Evolutionary conservation across 2,888 invertebrate species (phyloP).

Genomic region (Drosophila merina): DNA sequence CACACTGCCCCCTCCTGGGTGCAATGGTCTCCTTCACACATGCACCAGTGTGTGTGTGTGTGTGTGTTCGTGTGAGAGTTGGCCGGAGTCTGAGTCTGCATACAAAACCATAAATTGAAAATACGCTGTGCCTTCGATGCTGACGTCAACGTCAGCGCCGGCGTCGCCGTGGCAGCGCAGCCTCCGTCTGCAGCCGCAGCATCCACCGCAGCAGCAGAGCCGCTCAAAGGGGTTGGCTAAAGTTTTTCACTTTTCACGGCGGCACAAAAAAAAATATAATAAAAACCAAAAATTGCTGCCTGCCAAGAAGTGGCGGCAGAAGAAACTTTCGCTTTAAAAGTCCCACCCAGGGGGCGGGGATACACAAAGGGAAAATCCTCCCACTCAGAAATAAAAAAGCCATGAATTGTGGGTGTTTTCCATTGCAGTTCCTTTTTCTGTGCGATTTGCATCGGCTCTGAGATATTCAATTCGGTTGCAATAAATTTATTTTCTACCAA

Average conservation of each 20-base stretch:
- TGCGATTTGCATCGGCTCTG: background rate
- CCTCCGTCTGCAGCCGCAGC: slow-evolving; percentile 3
- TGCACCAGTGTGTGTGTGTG: slow-evolving; percentile 24
- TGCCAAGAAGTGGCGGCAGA: slow-evolving; percentile 38
- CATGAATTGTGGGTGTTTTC: background rate
- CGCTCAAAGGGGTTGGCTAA: slow-evolving; percentile 67
- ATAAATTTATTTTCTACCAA: too few species aligned
- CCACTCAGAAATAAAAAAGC: background rate
- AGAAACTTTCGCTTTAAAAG: slow-evolving; percentile 72
- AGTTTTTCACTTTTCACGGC: slow-evolving; percentile 74
- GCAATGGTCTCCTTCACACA: slow-evolving; percentile 63
- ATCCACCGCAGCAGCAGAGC: slow-evolving; percentile 21
- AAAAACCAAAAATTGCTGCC: slow-evolving; percentile 60
- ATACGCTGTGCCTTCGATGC: slow-evolving; percentile 62
- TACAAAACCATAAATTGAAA: slow-evolving; percentile 74
- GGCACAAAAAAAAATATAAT: slow-evolving; percentile 33
- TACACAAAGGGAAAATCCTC: slow-evolving; percentile 26
- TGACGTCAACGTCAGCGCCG: slow-evolving; percentile 28
- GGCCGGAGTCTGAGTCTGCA: slow-evolving; percentile 55
- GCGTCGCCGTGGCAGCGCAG: slow-evolving; percentile 32
- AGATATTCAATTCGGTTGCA: too few species aligned
- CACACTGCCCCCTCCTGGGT: slow-evolving; percentile 38
- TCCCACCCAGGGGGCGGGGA: slow-evolving; percentile 9
- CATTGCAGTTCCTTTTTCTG: background rate
- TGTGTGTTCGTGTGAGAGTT: background rate